Conservation (phyloP, 1,140 invertebrate species). For the Apis cerana region DNA sequence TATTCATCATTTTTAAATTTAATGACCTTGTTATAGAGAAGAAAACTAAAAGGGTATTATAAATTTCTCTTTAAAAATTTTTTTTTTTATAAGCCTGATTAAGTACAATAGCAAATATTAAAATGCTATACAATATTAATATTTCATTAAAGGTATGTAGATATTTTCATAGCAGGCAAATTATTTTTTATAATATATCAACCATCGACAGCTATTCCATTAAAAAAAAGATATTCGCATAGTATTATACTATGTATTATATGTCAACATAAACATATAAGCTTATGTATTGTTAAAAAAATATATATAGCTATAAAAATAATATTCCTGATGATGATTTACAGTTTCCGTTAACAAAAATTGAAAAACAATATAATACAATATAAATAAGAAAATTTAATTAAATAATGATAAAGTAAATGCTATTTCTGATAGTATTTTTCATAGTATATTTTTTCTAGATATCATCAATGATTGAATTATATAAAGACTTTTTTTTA, state of each 20-base stretch:
- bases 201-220: slow-evolving; percentile 7
- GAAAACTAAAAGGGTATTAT: slow-evolving; percentile 10
- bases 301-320: slow-evolving; percentile 9
- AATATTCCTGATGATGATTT: slow-evolving; percentile 13
- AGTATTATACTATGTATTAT: slow-evolving; percentile 39
- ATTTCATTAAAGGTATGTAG: slow-evolving; percentile 42
- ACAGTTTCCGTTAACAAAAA: not conserved
- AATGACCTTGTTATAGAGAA: slow-evolving; percentile 26
- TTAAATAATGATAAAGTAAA: not conserved
- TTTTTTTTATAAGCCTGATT: slow-evolving; percentile 32
- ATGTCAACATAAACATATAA: slow-evolving; percentile 10
- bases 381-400: slow-evolving; percentile 2
- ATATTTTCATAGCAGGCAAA: slow-evolving; percentile 42
- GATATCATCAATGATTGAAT: not conserved
- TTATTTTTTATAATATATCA: slow-evolving; percentile 47
- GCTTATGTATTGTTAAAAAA: slow-evolving; percentile 24
- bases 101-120: slow-evolving; percentile 49
- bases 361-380: not conserved
- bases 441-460: not conserved
- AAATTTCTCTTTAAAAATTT: slow-evolving; percentile 25
- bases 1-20: slow-evolving; percentile 44
- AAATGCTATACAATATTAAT: slow-evolving; percentile 29
- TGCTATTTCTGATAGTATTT: not conserved
- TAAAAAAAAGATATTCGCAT: not conserved
- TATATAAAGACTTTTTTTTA: not conserved